Base-by-base conservation (phyloP, 2,888 invertebrate species). In the Rhaphigaster nebulosa region DNA sequence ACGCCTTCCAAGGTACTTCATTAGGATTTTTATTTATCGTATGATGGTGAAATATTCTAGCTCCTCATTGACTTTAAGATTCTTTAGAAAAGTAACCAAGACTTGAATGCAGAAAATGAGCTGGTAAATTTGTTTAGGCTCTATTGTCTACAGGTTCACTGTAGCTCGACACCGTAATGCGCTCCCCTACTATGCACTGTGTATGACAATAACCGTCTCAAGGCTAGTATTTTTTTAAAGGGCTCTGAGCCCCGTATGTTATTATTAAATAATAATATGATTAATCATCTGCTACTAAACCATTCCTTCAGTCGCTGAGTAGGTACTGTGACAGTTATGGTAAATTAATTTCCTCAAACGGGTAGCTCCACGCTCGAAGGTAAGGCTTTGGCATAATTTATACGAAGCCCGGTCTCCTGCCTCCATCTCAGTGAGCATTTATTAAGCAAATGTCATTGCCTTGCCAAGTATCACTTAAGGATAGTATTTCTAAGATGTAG, bases 341-440 rank as follows among this genome's bases (percentile, higher is more conserved):
- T 76, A 76, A 76, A 76, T 76, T 76, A 38, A 38, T 76, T 76
- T 76, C 15, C 38, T 20, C 29, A 8, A 76, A 76, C 8, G 70
- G 70, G 23, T 34, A 34, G 34, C 20, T 76, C 34, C 70, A 34
- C 8, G 23, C 12, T 76, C 34, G 15, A n/a, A 65, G 29, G 60
- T n/a, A 65, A 29, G 65, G 65, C 29, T 65, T 29, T 29, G 65
- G 65, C 34, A 76, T 76, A 76, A 76, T 76, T 76, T 38, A 76
- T 29, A 34, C 34, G 20, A 4, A 65, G 4, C 65, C 65, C 15
- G 29, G 15, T 60, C 29, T 65, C 29, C n/a, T 76, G 20, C 34
- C 8, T 34, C 70, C 70, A 10, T 65, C 65, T 65, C 65, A 38
- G 70, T 8, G 38, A 38, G 20, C 34, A 76, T 76, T 76, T 38